Evolutionary conservation across 2,113 vertebrate genomes (phyloP).

Genomic region (Prionailurus viverrinus): DNA sequence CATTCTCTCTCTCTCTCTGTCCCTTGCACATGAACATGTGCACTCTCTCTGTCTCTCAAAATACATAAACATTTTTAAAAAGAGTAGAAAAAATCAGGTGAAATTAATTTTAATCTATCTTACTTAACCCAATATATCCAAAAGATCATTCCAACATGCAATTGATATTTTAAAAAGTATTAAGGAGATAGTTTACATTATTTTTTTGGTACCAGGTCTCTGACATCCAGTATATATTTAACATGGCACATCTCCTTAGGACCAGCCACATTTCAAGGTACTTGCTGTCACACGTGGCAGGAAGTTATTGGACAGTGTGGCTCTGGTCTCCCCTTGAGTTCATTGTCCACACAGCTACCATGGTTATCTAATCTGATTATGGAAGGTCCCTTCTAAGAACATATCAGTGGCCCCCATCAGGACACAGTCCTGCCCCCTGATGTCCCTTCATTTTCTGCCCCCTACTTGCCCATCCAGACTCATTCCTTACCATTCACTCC

Average conservation of each 20-base stretch:
- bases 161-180: background rate
- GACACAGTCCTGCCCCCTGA: background rate
- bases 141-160: constrained; percentile 16
- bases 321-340: background rate
- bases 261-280: background rate
- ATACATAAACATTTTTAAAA: background rate
- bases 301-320: background rate
- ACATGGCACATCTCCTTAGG: background rate
- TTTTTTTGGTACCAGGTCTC: background rate
- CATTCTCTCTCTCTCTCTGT: no score
- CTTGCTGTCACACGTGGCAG: background rate
- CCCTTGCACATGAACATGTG: no score
- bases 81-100: background rate
- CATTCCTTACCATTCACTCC: background rate
- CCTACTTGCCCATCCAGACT: background rate
- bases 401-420: background rate
- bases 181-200: background rate
- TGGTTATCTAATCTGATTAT: background rate
- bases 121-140: background rate
- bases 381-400: background rate
- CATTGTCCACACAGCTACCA: background rate
- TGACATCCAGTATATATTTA: background rate
- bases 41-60: no score
- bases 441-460: background rate
- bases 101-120: background rate